Percentiles rank a stretch among this genome's conserved stretches.
phyloP scores from a whole-genome alignment of 2,797 vertebrate species.

The Crypturellus tataupa region DNA sequence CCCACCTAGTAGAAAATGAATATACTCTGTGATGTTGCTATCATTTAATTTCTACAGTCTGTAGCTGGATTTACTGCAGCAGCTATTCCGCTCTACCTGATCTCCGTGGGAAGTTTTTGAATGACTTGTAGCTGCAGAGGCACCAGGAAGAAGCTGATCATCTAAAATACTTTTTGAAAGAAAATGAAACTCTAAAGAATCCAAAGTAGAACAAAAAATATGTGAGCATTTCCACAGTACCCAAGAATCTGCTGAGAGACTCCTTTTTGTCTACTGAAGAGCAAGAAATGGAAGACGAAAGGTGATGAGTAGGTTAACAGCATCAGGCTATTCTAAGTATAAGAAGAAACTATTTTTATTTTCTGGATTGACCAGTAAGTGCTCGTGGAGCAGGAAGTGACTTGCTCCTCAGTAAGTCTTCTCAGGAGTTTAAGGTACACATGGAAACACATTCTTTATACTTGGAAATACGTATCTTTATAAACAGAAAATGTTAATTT shows the following conservation, averaged over 20 bases:
- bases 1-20: neutral
- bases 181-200: neutral
- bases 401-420: neutral
- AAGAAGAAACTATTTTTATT: neutral
- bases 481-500: neutral
- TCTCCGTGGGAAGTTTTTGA: neutral
- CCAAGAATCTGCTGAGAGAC: neutral
- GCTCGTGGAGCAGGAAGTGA: neutral
- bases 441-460: neutral
- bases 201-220: neutral
- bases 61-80: neutral
- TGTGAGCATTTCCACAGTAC: neutral
- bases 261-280: neutral
- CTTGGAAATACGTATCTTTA: neutral
- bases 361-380: neutral
- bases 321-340: neutral
- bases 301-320: neutral
- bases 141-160: neutral
- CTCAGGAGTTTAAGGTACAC: neutral
- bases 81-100: neutral
- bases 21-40: neutral
- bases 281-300: neutral
- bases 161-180: neutral
- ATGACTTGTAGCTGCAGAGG: neutral
- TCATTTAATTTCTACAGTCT: neutral